These are phyloP conservation scores for Blastobasis adustella DNA, from an alignment of 2,888 invertebrate species.

Conservation along the genomic window DNA sequence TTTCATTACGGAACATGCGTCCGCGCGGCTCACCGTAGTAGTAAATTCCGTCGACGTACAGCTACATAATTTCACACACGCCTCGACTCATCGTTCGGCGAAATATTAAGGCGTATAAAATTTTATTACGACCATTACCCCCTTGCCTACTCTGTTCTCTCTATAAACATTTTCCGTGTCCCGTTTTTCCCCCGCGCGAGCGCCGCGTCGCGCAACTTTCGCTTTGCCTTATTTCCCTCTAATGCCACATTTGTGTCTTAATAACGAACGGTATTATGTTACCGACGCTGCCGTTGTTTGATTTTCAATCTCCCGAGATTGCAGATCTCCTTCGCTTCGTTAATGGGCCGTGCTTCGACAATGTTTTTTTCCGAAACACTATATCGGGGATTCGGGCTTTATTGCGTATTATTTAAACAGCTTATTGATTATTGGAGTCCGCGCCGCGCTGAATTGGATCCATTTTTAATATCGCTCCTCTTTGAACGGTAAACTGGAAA, in stretches of 20 bases:
- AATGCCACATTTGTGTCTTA: slow-evolving; percentile 68
- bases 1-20: slow-evolving; percentile 4
- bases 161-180: slow-evolving; percentile 63
- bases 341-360: slow-evolving; percentile 48
- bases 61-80: slow-evolving; percentile 65
- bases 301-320: slow-evolving; percentile 61
- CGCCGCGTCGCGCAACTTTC: slow-evolving; percentile 29
- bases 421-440: slow-evolving; percentile 37
- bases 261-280: slow-evolving; percentile 66
- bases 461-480: slow-evolving; percentile 33
- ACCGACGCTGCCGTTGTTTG: slow-evolving; percentile 58
- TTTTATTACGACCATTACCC: slow-evolving; percentile 68
- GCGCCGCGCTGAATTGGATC: slow-evolving; percentile 23
- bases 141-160: slow-evolving; percentile 54
- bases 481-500: slow-evolving; percentile 31
- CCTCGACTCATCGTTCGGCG: slow-evolving; percentile 65
- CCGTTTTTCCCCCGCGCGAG: slow-evolving; percentile 32
- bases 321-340: slow-evolving; percentile 47
- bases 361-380: slow-evolving; percentile 46
- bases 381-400: slow-evolving; percentile 32
- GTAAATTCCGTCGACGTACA: slow-evolving; percentile 49
- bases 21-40: slow-evolving; percentile 29
- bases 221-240: slow-evolving; percentile 55
- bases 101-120: slow-evolving; percentile 72
- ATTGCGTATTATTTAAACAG: slow-evolving; percentile 47